Base-by-base conservation (phyloP, 1,140 invertebrate genomes). In the Drosophila rufa region DNA sequence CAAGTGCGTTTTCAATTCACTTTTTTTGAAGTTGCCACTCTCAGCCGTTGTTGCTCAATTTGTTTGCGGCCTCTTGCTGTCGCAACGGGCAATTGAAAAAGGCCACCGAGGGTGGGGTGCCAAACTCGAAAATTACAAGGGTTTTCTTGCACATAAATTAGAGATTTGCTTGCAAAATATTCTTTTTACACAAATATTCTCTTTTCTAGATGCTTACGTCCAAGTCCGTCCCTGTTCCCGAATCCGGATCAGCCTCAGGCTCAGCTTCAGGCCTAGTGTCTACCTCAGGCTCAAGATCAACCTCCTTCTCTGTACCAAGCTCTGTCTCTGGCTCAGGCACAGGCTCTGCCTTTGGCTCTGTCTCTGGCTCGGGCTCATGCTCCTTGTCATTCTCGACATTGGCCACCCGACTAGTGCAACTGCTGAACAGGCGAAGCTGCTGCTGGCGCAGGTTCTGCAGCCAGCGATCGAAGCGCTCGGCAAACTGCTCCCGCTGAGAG, bases 321-420 rank as follows among this genome's bases (percentile, higher is more conserved):
- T 58, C 42, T 19, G 30, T 8, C n/a, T 59, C 30, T 48, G 65
- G 12, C 15, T 60, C 38, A 27, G 17, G 6, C 17, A 46, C 48
- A 40, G 45, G 9, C 4, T 61, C 43, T n/a, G n/a, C n/a, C n/a
- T n/a, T n/a, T n/a, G 53, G 6, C 3, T 38, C 45, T 9, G 27
- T 25, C n/a, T 47, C 40, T 15, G 40, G 55, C 4, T 61, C 56
- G n/a, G 61, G 25, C 33, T 36, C 69, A 22, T 69, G 46, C 17
- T 62, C 65, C 14, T 50, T 70, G 36, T 79, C 83, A 42, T 59
- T 89, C 50, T 89, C 85, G 68, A 89, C 42, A 71, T 84, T 62
- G 73, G 53, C 85, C 76, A 87, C 78, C 64, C 85, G 87, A 90
- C 84, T 87, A 46, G 84, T 87, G 55, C 84, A 87, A 66, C 84